These are phyloP conservation scores for Abscondita cerata DNA, from an alignment of 2,888 invertebrate species.

Conservation along the genomic window DNA sequence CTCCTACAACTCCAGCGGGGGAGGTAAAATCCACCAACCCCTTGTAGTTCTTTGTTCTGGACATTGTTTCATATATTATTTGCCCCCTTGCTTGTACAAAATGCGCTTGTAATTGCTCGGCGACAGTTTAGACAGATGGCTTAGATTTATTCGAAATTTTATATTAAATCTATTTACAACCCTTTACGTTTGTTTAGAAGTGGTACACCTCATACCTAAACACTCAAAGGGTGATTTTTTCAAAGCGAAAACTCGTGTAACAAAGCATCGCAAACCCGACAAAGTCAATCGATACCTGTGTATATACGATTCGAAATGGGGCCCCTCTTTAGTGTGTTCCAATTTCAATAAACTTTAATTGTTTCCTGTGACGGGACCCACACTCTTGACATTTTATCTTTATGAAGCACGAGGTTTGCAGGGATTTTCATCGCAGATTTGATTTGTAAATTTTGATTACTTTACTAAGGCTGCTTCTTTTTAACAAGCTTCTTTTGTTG, in stretches of 20 bases:
- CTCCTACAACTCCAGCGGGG: conserved; percentile 11
- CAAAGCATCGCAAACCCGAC: conserved; percentile 13
- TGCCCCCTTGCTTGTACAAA: conserved; percentile 26
- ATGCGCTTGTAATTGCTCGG: conserved; percentile 29
- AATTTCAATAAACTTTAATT: conserved; percentile 49
- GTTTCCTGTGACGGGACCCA: conserved; percentile 43
- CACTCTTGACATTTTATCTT: conserved; percentile 44
- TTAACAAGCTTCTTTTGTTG: conserved; percentile 30
- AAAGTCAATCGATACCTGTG: conserved; percentile 39
- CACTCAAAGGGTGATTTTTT: not conserved
- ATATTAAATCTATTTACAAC: conserved; percentile 14
- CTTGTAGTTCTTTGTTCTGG: conserved; percentile 32
- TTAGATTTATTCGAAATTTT: conserved; percentile 33
- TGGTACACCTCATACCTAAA: conserved; percentile 10
- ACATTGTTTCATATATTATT: conserved; percentile 34
- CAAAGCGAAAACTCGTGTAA: conserved; percentile 10
- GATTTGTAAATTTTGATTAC: conserved; percentile 26
- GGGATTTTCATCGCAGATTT: conserved; percentile 19
- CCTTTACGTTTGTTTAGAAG: conserved; percentile 1
- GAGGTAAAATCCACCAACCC: conserved; percentile 15
- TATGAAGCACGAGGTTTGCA: conserved; percentile 38
- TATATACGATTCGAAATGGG: conserved; percentile 40
- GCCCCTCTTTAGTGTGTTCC: conserved; percentile 38
- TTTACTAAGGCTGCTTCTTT: conserved; percentile 25
- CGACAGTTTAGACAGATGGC: conserved; percentile 31